phyloP scores from a whole-genome alignment of 2,797 vertebrate species.

The Fratercula arctica region DNA sequence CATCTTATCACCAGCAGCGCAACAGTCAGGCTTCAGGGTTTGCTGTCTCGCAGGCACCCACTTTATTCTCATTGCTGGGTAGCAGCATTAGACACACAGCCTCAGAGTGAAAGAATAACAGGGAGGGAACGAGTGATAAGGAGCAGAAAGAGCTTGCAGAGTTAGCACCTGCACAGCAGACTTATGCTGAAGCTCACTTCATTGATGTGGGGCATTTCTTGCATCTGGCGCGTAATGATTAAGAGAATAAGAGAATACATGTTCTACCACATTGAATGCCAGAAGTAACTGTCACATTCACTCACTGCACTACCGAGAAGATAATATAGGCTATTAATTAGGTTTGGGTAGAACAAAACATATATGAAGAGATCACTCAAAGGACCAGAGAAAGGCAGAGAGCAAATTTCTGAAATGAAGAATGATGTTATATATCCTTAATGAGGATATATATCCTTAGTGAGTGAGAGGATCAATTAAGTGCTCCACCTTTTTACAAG shows the following conservation, averaged over 20 bases:
- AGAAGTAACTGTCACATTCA: conserved; percentile 31
- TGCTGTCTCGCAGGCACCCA: conserved; percentile 42
- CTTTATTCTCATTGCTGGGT: conserved; percentile 37
- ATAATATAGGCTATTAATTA: neutral
- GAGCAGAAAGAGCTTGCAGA: conserved; percentile 21
- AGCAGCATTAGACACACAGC: conserved; percentile 33
- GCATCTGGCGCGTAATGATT: conserved; percentile 21
- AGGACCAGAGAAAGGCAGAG: neutral
- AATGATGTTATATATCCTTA: neutral
- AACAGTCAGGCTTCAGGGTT: conserved; percentile 49
- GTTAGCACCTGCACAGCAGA: conserved; percentile 53
- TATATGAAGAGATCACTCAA: neutral
- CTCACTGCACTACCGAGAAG: neutral
- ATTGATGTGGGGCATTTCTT: conserved; percentile 55
- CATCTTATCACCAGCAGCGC: conserved; percentile 63
- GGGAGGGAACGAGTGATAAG: conserved; percentile 47
- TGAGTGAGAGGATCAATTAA: neutral
- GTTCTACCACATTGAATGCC: conserved; percentile 7
- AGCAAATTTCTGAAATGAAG: neutral
- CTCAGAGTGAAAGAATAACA: conserved; percentile 39
- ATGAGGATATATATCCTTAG: neutral
- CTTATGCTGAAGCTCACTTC: neutral
- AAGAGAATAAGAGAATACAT: conserved; percentile 21
- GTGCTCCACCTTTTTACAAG: neutral
- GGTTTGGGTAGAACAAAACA: neutral